These are phyloP conservation scores for Anthophora plumipes DNA, from an alignment of 2,888 invertebrate species.

Conservation along the genomic window DNA sequence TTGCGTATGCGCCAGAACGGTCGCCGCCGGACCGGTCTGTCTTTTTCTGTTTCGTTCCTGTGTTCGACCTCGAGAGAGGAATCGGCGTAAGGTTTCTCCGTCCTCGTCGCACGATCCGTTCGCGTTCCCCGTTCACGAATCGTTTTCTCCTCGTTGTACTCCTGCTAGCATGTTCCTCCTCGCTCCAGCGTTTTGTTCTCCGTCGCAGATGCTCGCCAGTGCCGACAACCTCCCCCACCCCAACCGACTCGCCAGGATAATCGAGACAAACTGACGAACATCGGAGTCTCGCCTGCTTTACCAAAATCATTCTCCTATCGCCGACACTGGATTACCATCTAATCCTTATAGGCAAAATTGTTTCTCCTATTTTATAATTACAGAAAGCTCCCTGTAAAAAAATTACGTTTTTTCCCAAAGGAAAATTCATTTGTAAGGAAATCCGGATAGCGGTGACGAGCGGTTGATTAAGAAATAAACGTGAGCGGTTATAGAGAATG, in stretches of 20 bases:
- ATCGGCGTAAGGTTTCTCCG: constrained; percentile 64
- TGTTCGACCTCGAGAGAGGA: constrained; percentile 62
- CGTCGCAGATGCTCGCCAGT: constrained; percentile 75
- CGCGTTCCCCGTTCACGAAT: constrained; percentile 37
- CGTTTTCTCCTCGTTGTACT: constrained; percentile 50
- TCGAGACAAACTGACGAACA: constrained; percentile 57
- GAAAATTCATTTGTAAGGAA: too few species aligned
- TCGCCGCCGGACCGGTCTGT: constrained; percentile 42
- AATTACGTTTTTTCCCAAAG: too few species aligned
- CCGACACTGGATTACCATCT: neutral
- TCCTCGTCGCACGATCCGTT: constrained; percentile 50
- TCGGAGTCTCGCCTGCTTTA: constrained; percentile 16
- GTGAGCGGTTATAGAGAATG: too few species aligned
- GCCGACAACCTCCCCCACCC: constrained; percentile 67
- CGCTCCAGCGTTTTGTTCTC: constrained; percentile 67
- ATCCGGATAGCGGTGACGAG: too few species aligned
- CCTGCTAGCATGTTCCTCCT: constrained; percentile 50
- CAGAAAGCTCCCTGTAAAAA: neutral
- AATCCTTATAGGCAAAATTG: neutral
- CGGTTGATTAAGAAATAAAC: too few species aligned
- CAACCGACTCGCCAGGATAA: constrained; percentile 53
- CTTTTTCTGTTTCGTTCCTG: constrained; percentile 56
- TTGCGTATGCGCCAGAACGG: constrained; percentile 24
- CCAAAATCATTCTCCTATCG: constrained; percentile 43
- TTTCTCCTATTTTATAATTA: neutral